phyloP scores from a whole-genome alignment of 2,113 vertebrate genomes.

The Pithys albifrons region DNA sequence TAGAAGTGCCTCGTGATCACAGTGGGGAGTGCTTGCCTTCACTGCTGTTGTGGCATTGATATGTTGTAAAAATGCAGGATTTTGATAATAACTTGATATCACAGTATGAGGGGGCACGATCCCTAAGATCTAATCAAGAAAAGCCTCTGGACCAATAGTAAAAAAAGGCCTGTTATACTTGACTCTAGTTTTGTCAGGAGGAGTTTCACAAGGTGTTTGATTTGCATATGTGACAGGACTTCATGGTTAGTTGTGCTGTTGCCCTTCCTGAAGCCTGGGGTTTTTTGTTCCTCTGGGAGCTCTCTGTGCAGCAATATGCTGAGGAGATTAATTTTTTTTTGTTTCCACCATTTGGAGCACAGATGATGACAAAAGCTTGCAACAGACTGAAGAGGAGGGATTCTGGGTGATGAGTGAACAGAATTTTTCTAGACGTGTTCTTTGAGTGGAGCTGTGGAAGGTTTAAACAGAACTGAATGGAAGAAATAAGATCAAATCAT shows the following conservation, averaged over 20 bases:
- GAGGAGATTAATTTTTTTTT: not conserved
- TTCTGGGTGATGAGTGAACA: not conserved
- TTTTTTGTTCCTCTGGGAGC: not conserved
- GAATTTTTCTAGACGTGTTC: not conserved
- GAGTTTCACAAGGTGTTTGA: not conserved
- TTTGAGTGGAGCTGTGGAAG: not conserved
- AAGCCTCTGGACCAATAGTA: not conserved
- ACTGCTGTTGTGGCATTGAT: rapidly evolving
- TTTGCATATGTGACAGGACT: not conserved
- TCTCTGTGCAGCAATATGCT: rapidly evolving
- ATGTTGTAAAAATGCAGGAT: not conserved
- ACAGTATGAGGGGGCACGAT: not conserved
- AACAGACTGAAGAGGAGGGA: not conserved
- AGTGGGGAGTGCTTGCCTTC: not conserved
- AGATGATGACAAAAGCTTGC: not conserved
- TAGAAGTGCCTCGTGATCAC: rapidly evolving
- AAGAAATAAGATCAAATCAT: not conserved
- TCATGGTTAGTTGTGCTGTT: not conserved
- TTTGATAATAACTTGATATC: not conserved
- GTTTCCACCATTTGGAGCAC: not conserved
- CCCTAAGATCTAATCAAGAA: not conserved
- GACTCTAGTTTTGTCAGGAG: not conserved
- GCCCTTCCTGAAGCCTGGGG: not conserved
- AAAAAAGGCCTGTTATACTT: not conserved
- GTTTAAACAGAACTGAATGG: not conserved